Percentiles rank a stretch among this genome's conserved stretches.
Evolutionary conservation across 1,140 invertebrate genomes (phyloP).

Genomic region (Dinoponera quadriceps): DNA sequence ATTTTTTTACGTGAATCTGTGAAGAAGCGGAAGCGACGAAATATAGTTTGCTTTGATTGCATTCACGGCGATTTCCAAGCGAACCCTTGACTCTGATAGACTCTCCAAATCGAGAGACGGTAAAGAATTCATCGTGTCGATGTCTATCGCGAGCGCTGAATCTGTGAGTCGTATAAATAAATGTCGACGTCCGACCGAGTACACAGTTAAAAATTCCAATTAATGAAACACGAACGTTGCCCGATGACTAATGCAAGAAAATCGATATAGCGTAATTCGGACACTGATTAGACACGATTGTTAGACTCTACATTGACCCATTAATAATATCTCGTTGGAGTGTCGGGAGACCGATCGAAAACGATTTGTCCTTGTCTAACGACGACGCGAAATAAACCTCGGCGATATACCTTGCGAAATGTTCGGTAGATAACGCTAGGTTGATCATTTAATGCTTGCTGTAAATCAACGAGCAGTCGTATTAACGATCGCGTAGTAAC

Average conservation of each 20-base stretch:
- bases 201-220: too few relatives aligned
- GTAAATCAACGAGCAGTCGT: constrained; percentile 51
- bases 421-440: constrained; percentile 39
- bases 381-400: constrained; percentile 19
- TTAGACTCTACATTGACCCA: constrained; percentile 7
- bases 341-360: constrained; percentile 27
- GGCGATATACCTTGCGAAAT: constrained; percentile 18
- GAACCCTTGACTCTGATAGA: too few relatives aligned
- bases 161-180: too few relatives aligned
- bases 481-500: constrained; percentile 50
- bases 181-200: too few relatives aligned
- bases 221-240: background rate
- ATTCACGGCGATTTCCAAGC: constrained; percentile 4
- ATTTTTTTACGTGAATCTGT: constrained; percentile 40
- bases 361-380: constrained; percentile 37
- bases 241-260: background rate
- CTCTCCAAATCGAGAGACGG: too few relatives aligned
- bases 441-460: constrained; percentile 29
- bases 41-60: constrained; percentile 23
- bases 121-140: too few relatives aligned
- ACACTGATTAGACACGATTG: constrained; percentile 27
- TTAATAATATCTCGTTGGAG: constrained; percentile 43
- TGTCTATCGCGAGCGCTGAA: too few relatives aligned
- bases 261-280: constrained; percentile 26
- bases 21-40: constrained; percentile 8